Evolutionary conservation across 2,113 vertebrate genomes (phyloP).

Genomic region (Pachycephala philippinensis): DNA sequence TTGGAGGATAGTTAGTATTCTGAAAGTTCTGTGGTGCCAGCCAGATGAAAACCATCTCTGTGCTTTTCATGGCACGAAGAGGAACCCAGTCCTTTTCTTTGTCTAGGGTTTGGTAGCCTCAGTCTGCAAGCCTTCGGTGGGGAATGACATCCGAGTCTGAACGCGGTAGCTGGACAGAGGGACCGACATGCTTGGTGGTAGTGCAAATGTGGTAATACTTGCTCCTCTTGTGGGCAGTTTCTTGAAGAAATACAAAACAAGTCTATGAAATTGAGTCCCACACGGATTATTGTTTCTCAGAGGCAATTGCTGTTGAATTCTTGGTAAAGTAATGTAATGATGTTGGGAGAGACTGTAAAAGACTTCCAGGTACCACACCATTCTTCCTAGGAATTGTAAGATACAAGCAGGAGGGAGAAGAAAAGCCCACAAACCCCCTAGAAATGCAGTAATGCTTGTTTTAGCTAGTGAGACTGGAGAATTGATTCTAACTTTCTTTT

Average conservation of each 20-base stretch:
- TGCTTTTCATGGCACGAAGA: fast-evolving
- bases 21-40: neutral
- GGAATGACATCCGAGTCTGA: neutral
- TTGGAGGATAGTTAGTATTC: neutral
- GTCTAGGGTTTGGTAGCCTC: neutral
- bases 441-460: neutral
- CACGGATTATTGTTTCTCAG: neutral
- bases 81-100: neutral
- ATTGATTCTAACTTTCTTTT: neutral
- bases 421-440: neutral
- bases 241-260: neutral
- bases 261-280: neutral
- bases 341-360: neutral
- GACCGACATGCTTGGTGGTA: fast-evolving
- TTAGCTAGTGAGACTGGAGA: neutral
- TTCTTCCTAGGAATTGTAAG: neutral
- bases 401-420: neutral
- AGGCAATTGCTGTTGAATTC: neutral
- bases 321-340: neutral
- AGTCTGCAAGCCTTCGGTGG: neutral
- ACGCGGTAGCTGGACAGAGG: fast-evolving
- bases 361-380: neutral
- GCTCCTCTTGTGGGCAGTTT: neutral
- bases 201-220: neutral
- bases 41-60: neutral